Percentiles rank a stretch among this genome's conserved stretches.
Evolutionary conservation across 2,888 invertebrate genomes (phyloP).

Genomic region (Coleophora flavipennella): DNA sequence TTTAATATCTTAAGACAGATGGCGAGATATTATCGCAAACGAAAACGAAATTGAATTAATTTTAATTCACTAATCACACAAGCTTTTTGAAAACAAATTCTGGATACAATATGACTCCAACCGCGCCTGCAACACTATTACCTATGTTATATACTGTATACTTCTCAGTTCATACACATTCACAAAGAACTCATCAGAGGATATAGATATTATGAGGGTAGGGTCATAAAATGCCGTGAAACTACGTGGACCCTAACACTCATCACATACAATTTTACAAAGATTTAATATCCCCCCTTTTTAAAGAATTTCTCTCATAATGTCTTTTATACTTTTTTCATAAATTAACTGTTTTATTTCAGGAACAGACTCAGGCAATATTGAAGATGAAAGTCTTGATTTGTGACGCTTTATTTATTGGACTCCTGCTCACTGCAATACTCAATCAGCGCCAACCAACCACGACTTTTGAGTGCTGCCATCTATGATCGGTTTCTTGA

Average conservation of each 20-base stretch:
- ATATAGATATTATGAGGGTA: constrained; percentile 42
- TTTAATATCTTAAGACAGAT: constrained; percentile 41
- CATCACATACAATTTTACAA: constrained; percentile 42
- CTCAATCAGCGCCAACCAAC: constrained; percentile 1
- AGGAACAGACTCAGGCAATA: no score
- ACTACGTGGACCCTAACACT: constrained; percentile 52
- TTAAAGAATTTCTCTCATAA: neutral
- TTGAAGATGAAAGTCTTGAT: no score
- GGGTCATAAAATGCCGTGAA: constrained; percentile 41
- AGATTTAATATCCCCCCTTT: constrained; percentile 1
- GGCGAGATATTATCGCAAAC: constrained; percentile 55
- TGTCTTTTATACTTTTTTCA: no score
- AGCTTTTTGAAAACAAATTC: constrained; percentile 45
- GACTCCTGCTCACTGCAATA: neutral
- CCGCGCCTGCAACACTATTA: constrained; percentile 21
- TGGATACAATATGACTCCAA: constrained; percentile 25
- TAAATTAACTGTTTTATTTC: no score
- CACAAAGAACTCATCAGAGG: constrained; percentile 60
- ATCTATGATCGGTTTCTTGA: no score
- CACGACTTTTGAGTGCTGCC: no score
- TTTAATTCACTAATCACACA: constrained; percentile 57
- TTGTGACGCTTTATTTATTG: neutral
- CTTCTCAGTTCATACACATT: constrained; percentile 46
- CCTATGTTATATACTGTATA: constrained; percentile 19
- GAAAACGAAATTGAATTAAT: constrained; percentile 21